These are phyloP conservation scores for Cerastis rubricosa DNA, from an alignment of 2,888 invertebrate species.

Conservation along the genomic window DNA sequence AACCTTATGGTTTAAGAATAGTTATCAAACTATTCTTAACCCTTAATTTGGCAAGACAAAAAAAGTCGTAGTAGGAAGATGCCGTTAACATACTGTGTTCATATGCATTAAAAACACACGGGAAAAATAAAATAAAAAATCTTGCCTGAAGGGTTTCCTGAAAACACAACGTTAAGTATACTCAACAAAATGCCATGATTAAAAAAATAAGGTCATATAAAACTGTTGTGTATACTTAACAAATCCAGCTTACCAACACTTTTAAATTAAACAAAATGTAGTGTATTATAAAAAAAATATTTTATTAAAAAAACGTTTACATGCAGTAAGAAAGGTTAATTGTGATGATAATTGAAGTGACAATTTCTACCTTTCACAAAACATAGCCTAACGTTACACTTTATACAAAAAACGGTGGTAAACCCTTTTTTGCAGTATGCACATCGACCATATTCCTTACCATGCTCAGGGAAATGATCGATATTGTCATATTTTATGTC, in stretches of 20 bases:
- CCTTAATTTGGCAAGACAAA: conserved; percentile 4
- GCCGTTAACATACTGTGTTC: conserved; percentile 1
- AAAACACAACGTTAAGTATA: conserved; percentile 5
- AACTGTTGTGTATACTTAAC: conserved; percentile 6
- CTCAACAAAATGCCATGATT: no score
- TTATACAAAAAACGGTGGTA: conserved; percentile 4
- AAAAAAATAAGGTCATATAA: background rate
- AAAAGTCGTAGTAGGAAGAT: background rate
- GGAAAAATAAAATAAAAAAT: conserved; percentile 11
- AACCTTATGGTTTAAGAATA: no score
- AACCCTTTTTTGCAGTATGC: no score
- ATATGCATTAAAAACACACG: conserved; percentile 8
- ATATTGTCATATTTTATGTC: conserved; percentile 10
- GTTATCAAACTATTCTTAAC: background rate
- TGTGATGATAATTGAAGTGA: background rate
- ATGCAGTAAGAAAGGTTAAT: background rate
- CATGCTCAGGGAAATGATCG: background rate
- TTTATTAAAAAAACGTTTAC: background rate
- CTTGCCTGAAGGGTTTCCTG: conserved; percentile 1
- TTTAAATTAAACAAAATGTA: conserved; percentile 1
- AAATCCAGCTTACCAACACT: background rate
- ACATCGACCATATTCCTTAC: no score
- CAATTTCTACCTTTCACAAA: conserved; percentile 10
- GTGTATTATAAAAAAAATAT: background rate
- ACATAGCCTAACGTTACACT: conserved; percentile 5